Conservation (phyloP, 1,140 invertebrate genomes). For the Drosophila nikananu region DNA sequence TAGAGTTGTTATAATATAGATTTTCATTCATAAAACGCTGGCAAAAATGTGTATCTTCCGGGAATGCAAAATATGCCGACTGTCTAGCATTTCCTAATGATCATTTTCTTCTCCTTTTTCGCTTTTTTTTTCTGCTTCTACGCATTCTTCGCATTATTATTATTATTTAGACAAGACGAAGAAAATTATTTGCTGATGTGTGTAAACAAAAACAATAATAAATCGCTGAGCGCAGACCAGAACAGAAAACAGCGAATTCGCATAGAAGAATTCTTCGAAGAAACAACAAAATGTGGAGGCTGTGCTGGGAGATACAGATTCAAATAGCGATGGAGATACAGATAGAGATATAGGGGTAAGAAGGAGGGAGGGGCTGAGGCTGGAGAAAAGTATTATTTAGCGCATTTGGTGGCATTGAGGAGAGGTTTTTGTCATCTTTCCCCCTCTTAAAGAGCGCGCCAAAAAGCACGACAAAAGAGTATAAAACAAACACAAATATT, state of each 20-base stretch:
- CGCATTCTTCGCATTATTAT: not conserved
- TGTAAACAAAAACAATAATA: conserved; percentile 52
- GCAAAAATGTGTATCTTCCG: not conserved
- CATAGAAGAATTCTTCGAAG: conserved; percentile 12
- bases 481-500: conserved; percentile 41
- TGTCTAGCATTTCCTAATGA: not conserved
- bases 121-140: not conserved
- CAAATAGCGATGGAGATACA: conserved; percentile 1
- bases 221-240: conserved; percentile 20
- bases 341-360: not conserved
- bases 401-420: conserved; percentile 36
- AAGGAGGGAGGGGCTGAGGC: not conserved
- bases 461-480: conserved; percentile 30
- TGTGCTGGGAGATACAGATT: conserved; percentile 10
- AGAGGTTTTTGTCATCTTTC: conserved; percentile 23
- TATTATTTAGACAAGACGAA: conserved; percentile 1
- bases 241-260: conserved; percentile 11
- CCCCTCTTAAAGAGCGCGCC: not conserved
- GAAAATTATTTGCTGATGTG: conserved; percentile 43
- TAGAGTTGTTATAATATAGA: not conserved
- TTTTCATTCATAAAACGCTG: conserved; percentile 18
- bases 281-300: conserved; percentile 26
- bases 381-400: conserved; percentile 36
- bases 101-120: not conserved
- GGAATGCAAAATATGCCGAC: conserved; percentile 10